phyloP scores from a whole-genome alignment of 2,113 vertebrate genomes.

The Megaceryle torquata region DNA sequence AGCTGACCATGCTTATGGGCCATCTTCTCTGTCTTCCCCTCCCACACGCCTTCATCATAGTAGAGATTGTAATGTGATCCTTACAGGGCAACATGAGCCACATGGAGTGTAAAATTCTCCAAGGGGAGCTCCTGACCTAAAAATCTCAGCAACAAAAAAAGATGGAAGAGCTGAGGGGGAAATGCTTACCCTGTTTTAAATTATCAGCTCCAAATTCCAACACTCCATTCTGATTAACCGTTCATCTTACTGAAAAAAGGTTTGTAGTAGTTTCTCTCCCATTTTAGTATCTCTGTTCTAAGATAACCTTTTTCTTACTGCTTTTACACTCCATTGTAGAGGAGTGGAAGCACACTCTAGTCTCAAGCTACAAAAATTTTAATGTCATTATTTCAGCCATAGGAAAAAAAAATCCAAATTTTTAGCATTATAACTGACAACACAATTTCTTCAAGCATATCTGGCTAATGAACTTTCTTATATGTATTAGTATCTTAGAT shows the following conservation, averaged over 20 bases:
- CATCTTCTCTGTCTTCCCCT: neutral
- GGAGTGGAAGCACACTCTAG: neutral
- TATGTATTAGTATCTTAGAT: neutral
- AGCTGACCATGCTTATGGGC: neutral
- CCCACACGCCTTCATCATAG: neutral
- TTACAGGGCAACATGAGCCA: neutral
- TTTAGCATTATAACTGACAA: neutral
- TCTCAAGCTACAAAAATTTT: neutral
- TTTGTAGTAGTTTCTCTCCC: neutral
- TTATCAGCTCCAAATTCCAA: neutral
- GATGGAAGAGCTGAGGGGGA: neutral
- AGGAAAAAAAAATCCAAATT: neutral
- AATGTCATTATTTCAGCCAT: neutral
- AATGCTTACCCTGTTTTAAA: conserved; percentile 7
- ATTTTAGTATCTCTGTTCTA: neutral
- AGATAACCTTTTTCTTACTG: neutral
- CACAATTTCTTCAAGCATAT: neutral
- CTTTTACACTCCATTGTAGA: neutral
- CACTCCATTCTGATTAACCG: neutral
- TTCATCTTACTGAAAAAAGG: neutral
- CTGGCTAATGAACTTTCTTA: neutral
- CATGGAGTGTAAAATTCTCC: conserved; percentile 20
- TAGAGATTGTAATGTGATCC: neutral
- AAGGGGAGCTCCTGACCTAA: conserved; percentile 1
- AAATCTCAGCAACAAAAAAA: neutral